Conservation (phyloP, 2,888 invertebrate genomes). For the Tiphia femorata region DNA sequence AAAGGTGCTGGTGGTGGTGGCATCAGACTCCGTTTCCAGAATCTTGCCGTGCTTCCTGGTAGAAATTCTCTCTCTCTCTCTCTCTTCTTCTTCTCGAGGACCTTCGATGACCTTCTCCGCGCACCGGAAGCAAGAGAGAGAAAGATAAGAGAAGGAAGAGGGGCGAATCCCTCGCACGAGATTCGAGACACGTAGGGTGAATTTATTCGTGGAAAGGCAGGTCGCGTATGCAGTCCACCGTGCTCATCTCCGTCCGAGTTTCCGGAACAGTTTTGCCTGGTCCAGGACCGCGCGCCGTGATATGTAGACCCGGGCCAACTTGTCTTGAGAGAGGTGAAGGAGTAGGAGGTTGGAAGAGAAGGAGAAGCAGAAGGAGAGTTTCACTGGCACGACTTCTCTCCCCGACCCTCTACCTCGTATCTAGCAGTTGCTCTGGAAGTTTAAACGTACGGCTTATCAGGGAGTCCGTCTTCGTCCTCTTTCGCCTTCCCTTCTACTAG, state of each 20-base stretch:
- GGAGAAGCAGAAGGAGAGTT: background rate
- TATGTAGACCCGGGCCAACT: constrained; percentile 29
- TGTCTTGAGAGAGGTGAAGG: too few species aligned
- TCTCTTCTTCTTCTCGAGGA: background rate
- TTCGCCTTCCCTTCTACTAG: too few species aligned
- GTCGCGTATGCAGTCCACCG: constrained; percentile 49
- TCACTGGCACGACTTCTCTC: constrained; percentile 15
- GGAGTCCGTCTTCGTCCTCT: background rate
- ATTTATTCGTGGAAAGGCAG: constrained; percentile 60
- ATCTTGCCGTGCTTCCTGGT: constrained; percentile 14
- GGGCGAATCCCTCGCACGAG: constrained; percentile 34
- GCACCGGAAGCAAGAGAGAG: constrained; percentile 26
- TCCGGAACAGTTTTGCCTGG: constrained; percentile 48
- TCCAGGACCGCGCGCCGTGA: constrained; percentile 32
- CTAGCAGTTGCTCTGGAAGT: background rate
- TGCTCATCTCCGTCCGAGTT: constrained; percentile 50
- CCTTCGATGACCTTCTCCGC: constrained; percentile 20
- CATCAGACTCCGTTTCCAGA: constrained; percentile 7
- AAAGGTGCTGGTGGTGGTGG: too few species aligned
- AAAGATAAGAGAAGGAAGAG: constrained; percentile 8
- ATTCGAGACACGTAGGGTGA: constrained; percentile 63
- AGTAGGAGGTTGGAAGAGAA: too few species aligned
- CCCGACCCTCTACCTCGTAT: constrained; percentile 19
- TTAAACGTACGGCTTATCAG: background rate
- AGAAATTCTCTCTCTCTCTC: constrained; percentile 8